Conservation (phyloP, 2,888 invertebrate species). For the Amiota minor region DNA sequence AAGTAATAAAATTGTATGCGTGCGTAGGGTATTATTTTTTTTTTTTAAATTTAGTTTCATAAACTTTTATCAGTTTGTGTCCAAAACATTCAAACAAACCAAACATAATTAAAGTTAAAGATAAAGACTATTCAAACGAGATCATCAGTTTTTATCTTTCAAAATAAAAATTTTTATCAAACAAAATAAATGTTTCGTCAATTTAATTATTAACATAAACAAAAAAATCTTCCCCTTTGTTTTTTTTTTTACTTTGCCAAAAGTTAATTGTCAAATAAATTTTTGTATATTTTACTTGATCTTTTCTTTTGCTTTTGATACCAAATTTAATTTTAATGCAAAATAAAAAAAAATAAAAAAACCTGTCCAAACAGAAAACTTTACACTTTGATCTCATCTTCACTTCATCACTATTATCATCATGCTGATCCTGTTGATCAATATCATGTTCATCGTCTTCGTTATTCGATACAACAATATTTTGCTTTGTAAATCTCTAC, state of each 20-base stretch:
- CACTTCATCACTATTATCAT: too few relatives aligned
- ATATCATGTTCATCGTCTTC: too few relatives aligned
- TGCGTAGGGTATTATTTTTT: too few relatives aligned
- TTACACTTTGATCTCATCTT: neutral
- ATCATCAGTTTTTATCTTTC: constrained; percentile 15
- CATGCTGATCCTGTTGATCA: too few relatives aligned
- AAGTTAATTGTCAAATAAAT: constrained; percentile 31
- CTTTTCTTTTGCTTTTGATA: too few relatives aligned
- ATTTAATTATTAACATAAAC: neutral
- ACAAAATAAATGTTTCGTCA: constrained; percentile 16
- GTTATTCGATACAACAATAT: too few relatives aligned
- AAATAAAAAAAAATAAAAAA: neutral
- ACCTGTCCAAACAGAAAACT: neutral
- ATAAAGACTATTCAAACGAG: neutral
- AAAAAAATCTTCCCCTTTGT: neutral
- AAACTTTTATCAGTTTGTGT: constrained; percentile 5
- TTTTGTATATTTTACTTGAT: neutral
- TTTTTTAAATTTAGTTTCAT: neutral
- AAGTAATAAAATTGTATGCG: too few relatives aligned
- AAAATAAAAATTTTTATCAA: constrained; percentile 18
- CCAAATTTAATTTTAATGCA: neutral
- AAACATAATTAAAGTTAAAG: neutral
- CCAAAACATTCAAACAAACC: constrained; percentile 4
- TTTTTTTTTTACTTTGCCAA: constrained; percentile 7
- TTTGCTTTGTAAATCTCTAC: too few relatives aligned